These are phyloP conservation scores for Babyrousa celebensis DNA, from an alignment of 2,797 vertebrate species.

Conservation along the genomic window DNA sequence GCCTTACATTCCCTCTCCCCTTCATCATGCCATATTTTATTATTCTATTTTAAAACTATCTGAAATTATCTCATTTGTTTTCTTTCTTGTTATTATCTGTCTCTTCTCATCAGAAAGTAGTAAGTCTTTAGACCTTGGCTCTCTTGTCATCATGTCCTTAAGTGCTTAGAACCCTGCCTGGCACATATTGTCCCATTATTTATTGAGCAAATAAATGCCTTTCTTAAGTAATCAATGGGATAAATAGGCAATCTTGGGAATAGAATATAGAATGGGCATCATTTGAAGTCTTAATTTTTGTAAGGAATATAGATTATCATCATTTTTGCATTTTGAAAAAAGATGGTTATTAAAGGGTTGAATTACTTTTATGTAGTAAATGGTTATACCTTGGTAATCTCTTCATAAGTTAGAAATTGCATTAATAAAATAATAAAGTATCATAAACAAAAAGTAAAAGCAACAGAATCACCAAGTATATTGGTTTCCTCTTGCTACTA, in stretches of 20 bases:
- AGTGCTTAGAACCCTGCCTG: neutral
- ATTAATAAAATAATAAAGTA: neutral
- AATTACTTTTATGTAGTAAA: conserved; percentile 47
- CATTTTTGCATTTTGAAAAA: conserved; percentile 42
- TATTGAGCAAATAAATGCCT: neutral
- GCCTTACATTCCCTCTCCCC: neutral
- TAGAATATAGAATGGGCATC: neutral
- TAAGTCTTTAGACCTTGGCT: neutral
- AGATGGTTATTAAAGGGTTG: neutral
- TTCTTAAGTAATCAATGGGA: neutral
- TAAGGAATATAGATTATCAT: neutral
- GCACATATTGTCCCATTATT: neutral
- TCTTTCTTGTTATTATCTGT: neutral
- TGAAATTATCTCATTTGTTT: conserved; percentile 37
- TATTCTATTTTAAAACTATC: neutral
- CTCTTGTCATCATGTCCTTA: conserved; percentile 4
- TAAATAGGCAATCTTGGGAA: conserved; percentile 5
- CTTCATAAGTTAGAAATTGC: neutral
- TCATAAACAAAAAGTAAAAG: conserved; percentile 36
- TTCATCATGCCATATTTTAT: neutral
- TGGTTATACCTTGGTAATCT: neutral
- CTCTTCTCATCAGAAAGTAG: neutral
- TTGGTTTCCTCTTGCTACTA: conserved; percentile 37
- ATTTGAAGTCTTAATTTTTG: conserved; percentile 62
- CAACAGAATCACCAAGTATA: neutral